Evolutionary conservation across 1,140 invertebrate genomes (phyloP).

Genomic region (Rhagoletis pomonella): DNA sequence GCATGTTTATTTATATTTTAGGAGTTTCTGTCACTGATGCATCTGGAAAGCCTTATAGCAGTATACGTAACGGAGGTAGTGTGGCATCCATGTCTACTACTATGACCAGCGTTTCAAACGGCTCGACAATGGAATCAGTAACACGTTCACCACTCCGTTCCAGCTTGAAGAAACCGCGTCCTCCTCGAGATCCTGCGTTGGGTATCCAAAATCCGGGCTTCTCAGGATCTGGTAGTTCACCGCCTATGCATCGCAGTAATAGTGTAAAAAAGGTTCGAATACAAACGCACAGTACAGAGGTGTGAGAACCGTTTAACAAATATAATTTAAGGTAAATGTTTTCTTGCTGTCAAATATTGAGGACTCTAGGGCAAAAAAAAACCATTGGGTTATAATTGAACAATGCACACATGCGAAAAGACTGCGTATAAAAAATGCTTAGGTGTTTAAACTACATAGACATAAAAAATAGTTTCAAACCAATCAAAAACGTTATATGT

Average conservation of each 20-base stretch:
- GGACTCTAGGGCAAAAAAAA: not conserved
- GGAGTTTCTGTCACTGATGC: slow-evolving; percentile 88
- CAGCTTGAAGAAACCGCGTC: slow-evolving; percentile 86
- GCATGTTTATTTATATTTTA: slow-evolving; percentile 61
- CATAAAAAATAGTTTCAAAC: not conserved
- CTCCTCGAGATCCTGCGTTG: slow-evolving; percentile 77
- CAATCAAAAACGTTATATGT: not conserved
- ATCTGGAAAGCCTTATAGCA: slow-evolving; percentile 86
- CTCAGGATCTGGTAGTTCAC: slow-evolving; percentile 84
- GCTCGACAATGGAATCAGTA: slow-evolving; percentile 78
- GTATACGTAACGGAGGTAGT: slow-evolving; percentile 84
- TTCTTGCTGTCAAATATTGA: not conserved
- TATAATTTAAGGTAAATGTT: not conserved
- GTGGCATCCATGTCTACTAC: slow-evolving; percentile 85
- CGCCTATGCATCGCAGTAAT: slow-evolving; percentile 85
- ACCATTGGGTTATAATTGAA: not conserved
- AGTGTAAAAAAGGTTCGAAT: slow-evolving; percentile 91
- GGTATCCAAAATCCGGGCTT: slow-evolving; percentile 89
- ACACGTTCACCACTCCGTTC: slow-evolving; percentile 85
- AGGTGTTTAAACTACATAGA: not conserved
- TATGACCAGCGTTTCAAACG: slow-evolving; percentile 81
- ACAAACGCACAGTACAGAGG: slow-evolving; percentile 90
- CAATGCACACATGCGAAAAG: not conserved
- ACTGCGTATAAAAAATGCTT: not conserved
- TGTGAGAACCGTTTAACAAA: slow-evolving; percentile 73